These are phyloP conservation scores for Aphidoletes aphidimyza DNA, from an alignment of 2,888 invertebrate genomes.

Conservation along the genomic window DNA sequence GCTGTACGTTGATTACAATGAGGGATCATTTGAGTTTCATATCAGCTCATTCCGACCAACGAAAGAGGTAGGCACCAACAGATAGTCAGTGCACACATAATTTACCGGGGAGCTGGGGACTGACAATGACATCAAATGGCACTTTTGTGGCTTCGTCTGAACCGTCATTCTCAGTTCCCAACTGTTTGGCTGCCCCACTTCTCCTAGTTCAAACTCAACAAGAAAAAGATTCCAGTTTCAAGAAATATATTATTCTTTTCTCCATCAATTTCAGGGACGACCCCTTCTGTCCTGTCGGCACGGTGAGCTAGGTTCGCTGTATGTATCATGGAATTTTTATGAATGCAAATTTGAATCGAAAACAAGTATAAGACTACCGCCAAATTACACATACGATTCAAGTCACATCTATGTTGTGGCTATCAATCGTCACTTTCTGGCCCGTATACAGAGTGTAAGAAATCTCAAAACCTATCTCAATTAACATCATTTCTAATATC, in stretches of 20 bases:
- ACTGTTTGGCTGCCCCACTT: no score
- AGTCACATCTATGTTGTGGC: background rate
- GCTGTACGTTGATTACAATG: background rate
- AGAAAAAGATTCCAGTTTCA: background rate
- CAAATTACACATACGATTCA: background rate
- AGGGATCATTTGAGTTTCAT: conserved; percentile 40
- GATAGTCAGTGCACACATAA: no score
- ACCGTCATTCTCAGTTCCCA: no score
- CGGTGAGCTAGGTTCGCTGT: background rate
- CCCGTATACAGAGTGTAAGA: background rate
- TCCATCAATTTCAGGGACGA: background rate
- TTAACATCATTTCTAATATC: no score
- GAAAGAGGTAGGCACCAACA: conserved; percentile 25
- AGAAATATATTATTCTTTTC: background rate
- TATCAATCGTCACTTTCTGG: background rate
- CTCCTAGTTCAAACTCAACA: no score
- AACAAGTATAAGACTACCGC: background rate
- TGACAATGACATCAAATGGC: no score
- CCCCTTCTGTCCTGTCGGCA: background rate
- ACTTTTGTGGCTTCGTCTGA: no score
- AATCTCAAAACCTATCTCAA: no score
- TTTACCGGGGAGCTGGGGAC: no score
- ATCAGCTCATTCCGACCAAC: background rate
- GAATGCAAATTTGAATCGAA: background rate
- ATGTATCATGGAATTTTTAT: conserved; percentile 22